A percentile compares a stretch with the other conserved stretches of the same genome.
phyloP scores from a whole-genome alignment of 2,888 invertebrate genomes.

The Piscicola geometra region DNA sequence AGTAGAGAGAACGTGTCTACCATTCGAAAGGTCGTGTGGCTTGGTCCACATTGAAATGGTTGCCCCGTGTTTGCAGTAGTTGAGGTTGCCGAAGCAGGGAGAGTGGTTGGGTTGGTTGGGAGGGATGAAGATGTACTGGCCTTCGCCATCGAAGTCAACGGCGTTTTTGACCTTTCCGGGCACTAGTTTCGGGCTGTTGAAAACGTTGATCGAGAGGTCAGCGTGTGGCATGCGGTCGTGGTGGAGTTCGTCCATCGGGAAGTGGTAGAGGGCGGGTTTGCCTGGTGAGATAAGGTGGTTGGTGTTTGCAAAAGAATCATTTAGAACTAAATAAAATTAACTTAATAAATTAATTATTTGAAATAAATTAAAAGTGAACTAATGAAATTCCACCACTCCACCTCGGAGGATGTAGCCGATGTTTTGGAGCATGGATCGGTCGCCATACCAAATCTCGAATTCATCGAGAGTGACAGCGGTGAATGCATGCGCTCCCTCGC shows the following conservation, averaged over 20 bases:
- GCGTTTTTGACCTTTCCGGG: slow-evolving; percentile 49
- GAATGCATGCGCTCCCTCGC: neutral
- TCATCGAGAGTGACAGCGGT: slow-evolving; percentile 36
- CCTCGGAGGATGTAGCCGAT: slow-evolving; percentile 43
- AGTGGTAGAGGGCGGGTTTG: slow-evolving; percentile 47
- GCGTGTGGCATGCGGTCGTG: slow-evolving; percentile 44
- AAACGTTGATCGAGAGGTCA: slow-evolving; percentile 43
- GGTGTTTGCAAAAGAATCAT: no score
- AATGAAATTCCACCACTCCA: slow-evolving; percentile 17
- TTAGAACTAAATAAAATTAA: neutral
- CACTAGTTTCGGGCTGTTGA: slow-evolving; percentile 46
- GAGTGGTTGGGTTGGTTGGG: slow-evolving; percentile 37
- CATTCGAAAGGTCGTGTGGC: slow-evolving; percentile 42
- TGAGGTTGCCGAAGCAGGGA: slow-evolving; percentile 50
- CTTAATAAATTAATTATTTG: neutral
- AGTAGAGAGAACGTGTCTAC: slow-evolving; percentile 48
- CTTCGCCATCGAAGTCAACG: slow-evolving; percentile 47
- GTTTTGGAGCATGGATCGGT: slow-evolving; percentile 43
- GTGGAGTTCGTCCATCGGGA: slow-evolving; percentile 47
- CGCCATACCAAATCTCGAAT: slow-evolving; percentile 42
- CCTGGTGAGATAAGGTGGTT: no score
- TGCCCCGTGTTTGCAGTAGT: slow-evolving; percentile 43
- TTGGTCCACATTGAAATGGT: slow-evolving; percentile 41
- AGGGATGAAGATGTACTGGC: slow-evolving; percentile 43
- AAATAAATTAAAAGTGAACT: neutral